Base-by-base conservation (phyloP, 2,797 vertebrate species). In the Hyperoplus lanceolatus region DNA sequence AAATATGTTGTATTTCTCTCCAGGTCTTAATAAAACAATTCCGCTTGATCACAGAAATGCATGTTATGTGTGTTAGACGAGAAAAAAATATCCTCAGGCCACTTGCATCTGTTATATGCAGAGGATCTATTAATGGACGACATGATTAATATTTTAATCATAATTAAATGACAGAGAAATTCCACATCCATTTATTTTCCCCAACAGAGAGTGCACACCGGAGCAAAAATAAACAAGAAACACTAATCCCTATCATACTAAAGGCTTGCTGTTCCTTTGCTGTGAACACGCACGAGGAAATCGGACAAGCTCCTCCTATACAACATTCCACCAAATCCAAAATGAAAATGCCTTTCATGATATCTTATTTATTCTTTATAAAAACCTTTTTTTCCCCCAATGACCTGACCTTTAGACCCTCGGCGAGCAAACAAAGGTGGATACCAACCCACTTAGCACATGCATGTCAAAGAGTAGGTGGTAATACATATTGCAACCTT, bases 361-460 rank as follows among this genome's bases (percentile, higher is more conserved):
- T 43, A n/a, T n/a, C 8, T 29, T 14, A 11, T 29, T 29, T 29
- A 29, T 29, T 29, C 29, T 29, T 29, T 29, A 29, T 29, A 29
- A 29, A 29, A 29, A 29, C 29, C 29, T 29, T 29, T 29, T 29
- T 29, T 29, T 29, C 3, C 29, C 29, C 29, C 2, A 45, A 50
- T 29, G 42, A 54, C 2, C 36, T 74, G 87, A 90, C 88, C 89
- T 89, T 66, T 66, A 75, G 83, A 81, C 86, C 29, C 85, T 87
- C 60, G 2, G 29, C 61, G 55, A 88, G 56, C 73, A 87, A 91
- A 91, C 84, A 75, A 39, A 42, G 50, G 36, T 42, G 36, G 21
- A 85, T 80, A 90, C 91, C 85, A 84, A 90, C 85, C 77, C 41
- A 86, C 70, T 93, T 93, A 70, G 84, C 93, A 92, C 82, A 42